Evolutionary conservation across 2,113 vertebrate species (phyloP).

Genomic region (Butorides virescens): DNA sequence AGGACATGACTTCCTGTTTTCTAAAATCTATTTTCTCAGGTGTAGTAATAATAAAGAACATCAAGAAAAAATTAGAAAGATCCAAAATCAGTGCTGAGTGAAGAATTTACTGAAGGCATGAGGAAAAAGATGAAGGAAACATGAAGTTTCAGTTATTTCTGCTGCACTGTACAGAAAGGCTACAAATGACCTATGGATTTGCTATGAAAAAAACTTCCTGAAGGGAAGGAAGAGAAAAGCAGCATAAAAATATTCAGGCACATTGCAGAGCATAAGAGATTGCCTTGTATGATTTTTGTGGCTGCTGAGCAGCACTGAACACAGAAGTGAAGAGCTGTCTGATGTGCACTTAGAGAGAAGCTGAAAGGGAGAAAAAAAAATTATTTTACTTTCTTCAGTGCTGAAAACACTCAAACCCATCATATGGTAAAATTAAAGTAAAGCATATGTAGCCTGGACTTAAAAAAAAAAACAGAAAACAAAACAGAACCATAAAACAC

Average conservation of each 20-base stretch:
- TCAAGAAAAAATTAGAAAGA: not conserved
- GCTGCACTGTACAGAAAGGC: not conserved
- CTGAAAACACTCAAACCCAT: not conserved
- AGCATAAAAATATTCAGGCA: not conserved
- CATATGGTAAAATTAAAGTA: not conserved
- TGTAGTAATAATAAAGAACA: not conserved
- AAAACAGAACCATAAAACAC: not conserved
- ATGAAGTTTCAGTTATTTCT: not conserved
- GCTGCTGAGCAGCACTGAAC: not conserved
- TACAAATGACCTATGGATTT: not conserved
- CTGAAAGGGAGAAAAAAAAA: not conserved
- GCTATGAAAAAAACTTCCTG: not conserved
- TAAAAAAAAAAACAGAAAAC: not conserved
- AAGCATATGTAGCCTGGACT: not conserved
- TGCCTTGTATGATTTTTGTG: not conserved
- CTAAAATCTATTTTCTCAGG: not conserved
- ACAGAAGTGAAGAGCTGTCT: not conserved
- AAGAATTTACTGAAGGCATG: not conserved
- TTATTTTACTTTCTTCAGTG: not conserved
- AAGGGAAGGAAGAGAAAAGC: not conserved
- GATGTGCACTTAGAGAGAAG: not conserved
- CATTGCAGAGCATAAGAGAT: not conserved
- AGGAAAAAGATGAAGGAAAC: not conserved
- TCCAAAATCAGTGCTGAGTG: not conserved
- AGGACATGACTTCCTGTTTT: not conserved